Base-by-base conservation (phyloP, 2,888 invertebrate species). In the Yponomeuta malinellus region DNA sequence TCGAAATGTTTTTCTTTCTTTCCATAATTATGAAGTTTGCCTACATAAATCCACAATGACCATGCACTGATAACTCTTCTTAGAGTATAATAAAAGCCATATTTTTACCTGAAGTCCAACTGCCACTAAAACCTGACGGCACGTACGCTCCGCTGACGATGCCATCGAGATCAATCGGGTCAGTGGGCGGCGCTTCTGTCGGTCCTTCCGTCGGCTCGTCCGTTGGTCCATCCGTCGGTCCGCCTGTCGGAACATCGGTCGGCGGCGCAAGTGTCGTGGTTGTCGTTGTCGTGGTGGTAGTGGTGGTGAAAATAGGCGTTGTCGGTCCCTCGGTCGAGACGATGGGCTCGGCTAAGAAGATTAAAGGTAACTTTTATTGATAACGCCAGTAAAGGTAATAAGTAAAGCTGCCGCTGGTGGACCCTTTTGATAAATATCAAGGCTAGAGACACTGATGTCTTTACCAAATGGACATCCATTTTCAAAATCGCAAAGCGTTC, bases 61-160 rank as follows among this genome's bases (percentile, higher is more conserved):
- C 23, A 23, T 33, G 5, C 33, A 33, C 33, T 33, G 33, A 33
- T 33, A 33, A 33, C 33, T 33, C 2, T 5, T 43, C 5, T 43
- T 43, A 43, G 43, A 3, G 33, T 5, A 33, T 2, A 33, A 4
- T 1, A 4, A 33, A 33, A 33, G 3, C 33, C 33, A 33, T 59
- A 15, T 15, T 59, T 59, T 15, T 4, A 96, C 96, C 96, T 83
- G 95, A 94, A 72, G 96, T 92, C 97, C 97, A 97, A 68, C 95
- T 94, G 71, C 95, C 97, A 84, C 97, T 97, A 84, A 97, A 97
- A 65, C 94, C 90, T 73, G 93, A 92, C 0, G 96, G 93, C 15
- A 93, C 87, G 73, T 95, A 94, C 73, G 93, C 93, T 68, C 96
- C 96, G 63, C 90, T 92, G 29, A 97, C 93, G 76, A 97, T 93